A percentile compares a stretch with the other conserved stretches of the same genome.
Evolutionary conservation across 2,797 vertebrate genomes (phyloP).

Genomic region (Halcyon smyrnensis): DNA sequence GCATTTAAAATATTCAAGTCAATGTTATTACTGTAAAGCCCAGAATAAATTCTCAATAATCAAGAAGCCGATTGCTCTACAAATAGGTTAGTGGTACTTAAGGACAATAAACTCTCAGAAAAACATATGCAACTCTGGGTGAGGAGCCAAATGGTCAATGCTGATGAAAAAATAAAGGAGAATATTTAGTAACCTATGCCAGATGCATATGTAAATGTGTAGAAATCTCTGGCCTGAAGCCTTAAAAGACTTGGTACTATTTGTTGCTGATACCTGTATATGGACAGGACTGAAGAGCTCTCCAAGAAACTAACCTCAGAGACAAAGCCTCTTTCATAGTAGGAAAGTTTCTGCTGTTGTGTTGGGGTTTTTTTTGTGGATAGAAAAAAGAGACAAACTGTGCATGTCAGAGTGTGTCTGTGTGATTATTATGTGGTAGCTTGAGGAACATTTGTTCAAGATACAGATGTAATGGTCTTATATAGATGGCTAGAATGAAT

Average conservation of each 20-base stretch:
- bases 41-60: not conserved
- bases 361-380: not conserved
- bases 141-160: not conserved
- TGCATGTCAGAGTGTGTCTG: not conserved
- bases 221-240: not conserved
- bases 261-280: not conserved
- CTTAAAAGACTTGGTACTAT: not conserved
- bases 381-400: not conserved
- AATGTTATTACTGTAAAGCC: not conserved
- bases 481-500: not conserved
- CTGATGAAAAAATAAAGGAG: not conserved
- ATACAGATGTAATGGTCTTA: not conserved
- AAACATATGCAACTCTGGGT: not conserved
- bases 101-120: not conserved
- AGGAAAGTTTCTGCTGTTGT: not conserved
- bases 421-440: not conserved
- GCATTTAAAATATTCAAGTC: conserved; percentile 12
- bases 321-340: not conserved
- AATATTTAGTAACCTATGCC: not conserved
- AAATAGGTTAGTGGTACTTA: not conserved
- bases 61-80: not conserved
- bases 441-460: not conserved
- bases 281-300: not conserved
- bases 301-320: not conserved
- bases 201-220: not conserved